A percentile compares a stretch with the other conserved stretches of the same genome.
Evolutionary conservation across 2,888 invertebrate species (phyloP).

Genomic region (Dasypogon diadema): DNA sequence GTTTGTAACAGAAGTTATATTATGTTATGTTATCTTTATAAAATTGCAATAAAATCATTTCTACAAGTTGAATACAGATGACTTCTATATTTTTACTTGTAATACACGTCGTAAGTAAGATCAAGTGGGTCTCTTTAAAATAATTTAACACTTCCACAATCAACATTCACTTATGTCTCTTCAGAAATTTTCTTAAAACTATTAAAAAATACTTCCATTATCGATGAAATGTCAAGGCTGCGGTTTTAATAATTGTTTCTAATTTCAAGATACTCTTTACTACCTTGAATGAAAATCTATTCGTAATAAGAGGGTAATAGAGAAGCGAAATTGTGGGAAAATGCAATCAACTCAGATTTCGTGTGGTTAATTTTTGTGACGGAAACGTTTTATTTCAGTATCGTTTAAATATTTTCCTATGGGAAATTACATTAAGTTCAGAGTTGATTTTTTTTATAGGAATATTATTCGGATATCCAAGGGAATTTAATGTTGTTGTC

Average conservation of each 20-base stretch:
- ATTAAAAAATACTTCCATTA: neutral
- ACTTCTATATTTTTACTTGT: too few species aligned
- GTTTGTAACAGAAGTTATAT: too few species aligned
- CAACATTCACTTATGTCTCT: neutral
- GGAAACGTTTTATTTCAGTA: slow-evolving; percentile 10
- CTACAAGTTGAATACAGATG: too few species aligned
- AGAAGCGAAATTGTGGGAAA: slow-evolving; percentile 39
- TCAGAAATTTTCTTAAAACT: neutral
- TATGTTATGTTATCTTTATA: too few species aligned
- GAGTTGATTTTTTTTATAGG: too few species aligned
- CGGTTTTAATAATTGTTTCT: slow-evolving; percentile 37
- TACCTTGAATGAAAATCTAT: neutral
- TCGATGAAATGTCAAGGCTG: slow-evolving; percentile 33
- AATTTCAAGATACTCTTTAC: slow-evolving; percentile 28
- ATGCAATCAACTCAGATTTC: slow-evolving; percentile 23
- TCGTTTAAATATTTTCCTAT: slow-evolving; percentile 8
- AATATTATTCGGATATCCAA: too few species aligned
- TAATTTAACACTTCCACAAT: neutral
- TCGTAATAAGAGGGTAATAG: slow-evolving; percentile 8
- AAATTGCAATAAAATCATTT: too few species aligned
- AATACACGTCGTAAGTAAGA: too few species aligned
- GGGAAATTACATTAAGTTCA: slow-evolving; percentile 12
- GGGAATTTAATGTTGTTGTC: too few species aligned
- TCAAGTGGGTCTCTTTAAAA: too few species aligned
- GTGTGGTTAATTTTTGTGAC: slow-evolving; percentile 21